These are phyloP conservation scores for Tipula confusa DNA, from an alignment of 2,888 invertebrate genomes.

Conservation along the genomic window DNA sequence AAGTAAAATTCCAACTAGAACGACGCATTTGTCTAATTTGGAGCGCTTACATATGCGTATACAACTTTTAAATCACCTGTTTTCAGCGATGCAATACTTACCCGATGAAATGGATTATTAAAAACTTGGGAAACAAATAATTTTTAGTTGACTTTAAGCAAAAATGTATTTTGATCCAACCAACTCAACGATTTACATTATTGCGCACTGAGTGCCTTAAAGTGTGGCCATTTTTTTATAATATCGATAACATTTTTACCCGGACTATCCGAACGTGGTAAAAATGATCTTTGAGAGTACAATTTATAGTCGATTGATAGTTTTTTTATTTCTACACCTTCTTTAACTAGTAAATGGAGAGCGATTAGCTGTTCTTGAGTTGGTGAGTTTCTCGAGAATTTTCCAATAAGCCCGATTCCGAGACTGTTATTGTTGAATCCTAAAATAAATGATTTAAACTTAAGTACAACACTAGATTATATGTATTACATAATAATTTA, in stretches of 20 bases:
- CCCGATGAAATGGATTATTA: no score
- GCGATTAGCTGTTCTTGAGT: constrained; percentile 55
- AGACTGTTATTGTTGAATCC: constrained; percentile 62
- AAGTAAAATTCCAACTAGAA: no score
- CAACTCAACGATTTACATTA: no score
- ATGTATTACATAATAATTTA: not conserved
- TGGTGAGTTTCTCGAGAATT: constrained; percentile 56
- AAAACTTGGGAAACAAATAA: no score
- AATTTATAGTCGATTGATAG: constrained; percentile 62
- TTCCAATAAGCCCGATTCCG: constrained; percentile 68
- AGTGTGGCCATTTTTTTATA: constrained; percentile 67
- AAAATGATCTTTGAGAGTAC: constrained; percentile 63
- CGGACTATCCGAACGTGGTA: constrained; percentile 62
- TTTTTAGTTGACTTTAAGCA: no score
- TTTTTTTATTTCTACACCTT: constrained; percentile 59
- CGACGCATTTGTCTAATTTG: no score
- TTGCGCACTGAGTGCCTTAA: not conserved
- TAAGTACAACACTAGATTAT: no score
- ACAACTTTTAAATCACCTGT: no score
- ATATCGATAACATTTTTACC: constrained; percentile 61
- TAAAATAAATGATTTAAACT: not conserved
- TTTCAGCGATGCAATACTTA: no score
- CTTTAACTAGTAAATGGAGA: constrained; percentile 56
- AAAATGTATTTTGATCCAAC: no score
- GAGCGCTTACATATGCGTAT: no score